These are phyloP conservation scores for Muscicapa adusta DNA, from an alignment of 2,113 vertebrate genomes.

Conservation along the genomic window DNA sequence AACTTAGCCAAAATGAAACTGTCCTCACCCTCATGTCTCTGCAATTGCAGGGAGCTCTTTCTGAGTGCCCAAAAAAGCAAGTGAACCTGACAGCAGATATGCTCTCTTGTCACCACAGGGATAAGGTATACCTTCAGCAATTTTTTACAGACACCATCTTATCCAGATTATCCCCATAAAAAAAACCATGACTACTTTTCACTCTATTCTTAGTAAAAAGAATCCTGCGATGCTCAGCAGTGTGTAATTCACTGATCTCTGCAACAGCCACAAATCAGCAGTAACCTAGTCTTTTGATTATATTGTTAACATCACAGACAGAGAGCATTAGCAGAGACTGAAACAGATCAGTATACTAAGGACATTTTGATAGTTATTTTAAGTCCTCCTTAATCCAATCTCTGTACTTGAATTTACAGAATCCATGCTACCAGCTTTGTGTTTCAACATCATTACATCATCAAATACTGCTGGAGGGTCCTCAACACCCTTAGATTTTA, in stretches of 20 bases:
- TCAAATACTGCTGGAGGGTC: neutral
- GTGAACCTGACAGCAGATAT: neutral
- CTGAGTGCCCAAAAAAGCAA: neutral
- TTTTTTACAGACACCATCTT: neutral
- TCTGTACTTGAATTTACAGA: neutral
- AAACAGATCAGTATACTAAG: neutral
- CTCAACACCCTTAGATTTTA: neutral
- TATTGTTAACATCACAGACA: neutral
- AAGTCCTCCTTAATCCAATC: neutral
- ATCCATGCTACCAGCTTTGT: neutral
- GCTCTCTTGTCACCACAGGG: neutral
- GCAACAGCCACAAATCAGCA: neutral
- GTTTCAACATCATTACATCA: neutral
- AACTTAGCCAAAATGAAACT: conserved; percentile 35
- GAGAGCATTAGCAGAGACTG: neutral
- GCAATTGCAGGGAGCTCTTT: neutral
- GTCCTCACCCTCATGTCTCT: neutral
- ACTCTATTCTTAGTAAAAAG: neutral
- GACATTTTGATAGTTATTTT: neutral
- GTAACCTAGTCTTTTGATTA: neutral
- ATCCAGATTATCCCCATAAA: neutral
- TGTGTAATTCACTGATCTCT: neutral
- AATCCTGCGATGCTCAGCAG: neutral
- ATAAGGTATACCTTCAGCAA: neutral
- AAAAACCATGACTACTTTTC: neutral